Percentiles rank a stretch among this genome's conserved stretches.
Evolutionary conservation across 2,113 vertebrate genomes (phyloP).

Genomic region (Abramis brama): DNA sequence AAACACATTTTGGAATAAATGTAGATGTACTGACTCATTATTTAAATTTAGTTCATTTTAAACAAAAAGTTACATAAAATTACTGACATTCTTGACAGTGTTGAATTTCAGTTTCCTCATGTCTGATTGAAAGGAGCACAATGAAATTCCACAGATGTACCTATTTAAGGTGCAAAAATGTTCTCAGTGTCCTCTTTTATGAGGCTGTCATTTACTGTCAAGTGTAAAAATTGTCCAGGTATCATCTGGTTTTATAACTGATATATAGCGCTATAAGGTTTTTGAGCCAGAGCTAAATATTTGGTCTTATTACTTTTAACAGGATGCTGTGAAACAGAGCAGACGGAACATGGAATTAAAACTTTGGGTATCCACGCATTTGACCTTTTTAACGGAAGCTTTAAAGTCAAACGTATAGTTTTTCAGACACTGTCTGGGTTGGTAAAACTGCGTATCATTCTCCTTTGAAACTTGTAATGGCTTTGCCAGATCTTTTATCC

Average conservation of each 20-base stretch:
- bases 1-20: too few species aligned
- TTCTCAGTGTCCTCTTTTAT: conserved; percentile 22
- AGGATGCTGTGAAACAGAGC: conserved; percentile 43
- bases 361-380: conserved; percentile 1
- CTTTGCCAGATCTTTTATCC: neutral
- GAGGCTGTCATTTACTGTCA: conserved; percentile 44
- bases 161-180: neutral
- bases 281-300: conserved; percentile 55
- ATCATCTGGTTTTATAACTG: conserved; percentile 42
- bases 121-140: neutral
- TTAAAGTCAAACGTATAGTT: neutral
- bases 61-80: too few species aligned
- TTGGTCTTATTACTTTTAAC: conserved; percentile 51
- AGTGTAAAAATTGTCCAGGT: conserved; percentile 50
- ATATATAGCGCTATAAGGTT: conserved; percentile 40
- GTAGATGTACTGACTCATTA: too few species aligned
- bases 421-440: neutral
- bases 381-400: conserved; percentile 27
- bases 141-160: neutral
- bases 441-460: neutral
- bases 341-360: conserved; percentile 41
- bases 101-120: neutral
- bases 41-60: too few species aligned
- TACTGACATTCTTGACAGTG: neutral
- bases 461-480: neutral